phyloP scores from a whole-genome alignment of 2,797 vertebrate species.

The Kryptolebias ocellatus region DNA sequence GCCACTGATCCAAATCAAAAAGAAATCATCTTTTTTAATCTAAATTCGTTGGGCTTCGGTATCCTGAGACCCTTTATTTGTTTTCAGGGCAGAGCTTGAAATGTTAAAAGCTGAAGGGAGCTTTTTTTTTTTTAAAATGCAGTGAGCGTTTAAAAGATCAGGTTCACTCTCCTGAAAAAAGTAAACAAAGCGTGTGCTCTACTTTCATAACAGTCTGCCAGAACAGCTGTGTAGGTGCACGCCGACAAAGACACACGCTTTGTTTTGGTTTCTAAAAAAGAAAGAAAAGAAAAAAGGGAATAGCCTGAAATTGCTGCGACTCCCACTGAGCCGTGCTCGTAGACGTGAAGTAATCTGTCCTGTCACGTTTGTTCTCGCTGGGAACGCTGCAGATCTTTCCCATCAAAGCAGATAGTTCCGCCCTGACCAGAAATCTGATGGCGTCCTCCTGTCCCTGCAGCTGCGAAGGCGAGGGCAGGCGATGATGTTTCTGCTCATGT shows the following conservation, averaged over 20 bases:
- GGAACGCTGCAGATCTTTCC: conserved; percentile 42
- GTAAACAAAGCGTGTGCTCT: conserved; percentile 38
- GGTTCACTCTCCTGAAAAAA: conserved; percentile 22
- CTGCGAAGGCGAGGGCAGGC: too few species aligned
- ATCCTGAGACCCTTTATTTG: background rate
- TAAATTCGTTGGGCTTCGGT: conserved; percentile 10
- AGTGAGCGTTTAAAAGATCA: background rate
- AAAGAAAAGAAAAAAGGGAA: conserved; percentile 16
- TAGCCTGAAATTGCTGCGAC: conserved; percentile 17
- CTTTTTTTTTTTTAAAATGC: too few species aligned
- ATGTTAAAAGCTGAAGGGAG: too few species aligned
- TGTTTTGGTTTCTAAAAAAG: conserved; percentile 44
- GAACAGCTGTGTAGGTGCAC: conserved; percentile 32
- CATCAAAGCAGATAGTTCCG: conserved; percentile 43
- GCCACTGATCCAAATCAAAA: conserved; percentile 18
- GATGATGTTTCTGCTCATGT: too few species aligned
- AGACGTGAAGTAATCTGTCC: conserved; percentile 49
- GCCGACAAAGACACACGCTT: conserved; percentile 18
- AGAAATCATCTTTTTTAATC: background rate
- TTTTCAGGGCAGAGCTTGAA: background rate
- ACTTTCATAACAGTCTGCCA: conserved; percentile 41
- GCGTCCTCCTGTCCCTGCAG: background rate
- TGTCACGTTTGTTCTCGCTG: conserved; percentile 49
- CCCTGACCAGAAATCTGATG: conserved; percentile 38
- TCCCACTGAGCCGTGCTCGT: conserved; percentile 18